phyloP scores from a whole-genome alignment of 2,797 vertebrate genomes.

The Pantherophis alleghaniensis region DNA sequence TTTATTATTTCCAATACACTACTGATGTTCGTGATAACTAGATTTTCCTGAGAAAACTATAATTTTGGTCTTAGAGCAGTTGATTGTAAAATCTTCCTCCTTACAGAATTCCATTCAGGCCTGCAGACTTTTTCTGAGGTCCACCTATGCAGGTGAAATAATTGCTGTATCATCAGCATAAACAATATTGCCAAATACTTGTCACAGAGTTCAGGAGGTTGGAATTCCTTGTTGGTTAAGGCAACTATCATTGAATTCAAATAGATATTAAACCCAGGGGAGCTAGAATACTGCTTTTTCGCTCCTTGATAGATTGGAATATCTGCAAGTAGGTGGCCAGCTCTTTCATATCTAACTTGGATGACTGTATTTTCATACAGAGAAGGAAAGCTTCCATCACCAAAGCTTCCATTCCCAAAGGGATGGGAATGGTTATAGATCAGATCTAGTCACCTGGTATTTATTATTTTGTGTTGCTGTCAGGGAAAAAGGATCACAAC shows the following conservation, averaged over 20 bases:
- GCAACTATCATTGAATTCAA: background rate
- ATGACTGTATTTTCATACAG: background rate
- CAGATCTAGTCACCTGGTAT: background rate
- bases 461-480: background rate
- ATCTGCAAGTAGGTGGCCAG: background rate
- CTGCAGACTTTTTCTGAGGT: background rate
- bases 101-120: background rate
- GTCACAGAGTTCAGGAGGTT: background rate
- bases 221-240: background rate
- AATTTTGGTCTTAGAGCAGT: background rate
- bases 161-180: background rate
- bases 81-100: background rate
- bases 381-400: background rate
- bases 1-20: background rate
- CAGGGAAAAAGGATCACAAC: background rate
- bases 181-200: background rate
- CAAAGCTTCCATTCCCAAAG: too few species aligned
- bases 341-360: background rate
- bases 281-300: background rate
- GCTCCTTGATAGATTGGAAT: background rate
- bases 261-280: background rate
- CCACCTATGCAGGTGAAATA: background rate
- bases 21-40: background rate
- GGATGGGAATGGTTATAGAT: background rate
- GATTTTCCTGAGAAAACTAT: background rate